These are phyloP conservation scores for Callimorpha dominula DNA, from an alignment of 2,888 invertebrate species.

Conservation along the genomic window DNA sequence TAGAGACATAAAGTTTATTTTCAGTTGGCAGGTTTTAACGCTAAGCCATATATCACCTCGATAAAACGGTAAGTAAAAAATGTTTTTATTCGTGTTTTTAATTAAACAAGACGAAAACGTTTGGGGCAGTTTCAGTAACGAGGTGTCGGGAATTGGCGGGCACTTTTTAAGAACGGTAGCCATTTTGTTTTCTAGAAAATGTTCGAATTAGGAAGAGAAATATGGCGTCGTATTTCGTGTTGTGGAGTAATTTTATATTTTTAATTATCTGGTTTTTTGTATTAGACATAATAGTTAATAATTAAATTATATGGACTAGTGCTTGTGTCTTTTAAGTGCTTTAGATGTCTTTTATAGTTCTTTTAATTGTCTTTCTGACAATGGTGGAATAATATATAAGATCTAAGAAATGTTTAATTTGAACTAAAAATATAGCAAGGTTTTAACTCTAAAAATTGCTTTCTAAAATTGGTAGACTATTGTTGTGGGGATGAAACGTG, in stretches of 20 bases:
- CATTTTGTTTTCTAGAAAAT: slow-evolving; percentile 32
- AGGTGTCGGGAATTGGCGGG: slow-evolving; percentile 57
- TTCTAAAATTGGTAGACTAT: too few species aligned
- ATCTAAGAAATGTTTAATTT: too few species aligned
- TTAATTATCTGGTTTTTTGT: slow-evolving; percentile 8
- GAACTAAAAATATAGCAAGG: too few species aligned
- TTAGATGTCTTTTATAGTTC: neutral
- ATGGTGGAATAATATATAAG: neutral
- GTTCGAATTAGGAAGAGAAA: slow-evolving; percentile 24
- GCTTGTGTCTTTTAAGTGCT: neutral
- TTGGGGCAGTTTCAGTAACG: slow-evolving; percentile 74
- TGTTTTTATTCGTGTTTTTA: slow-evolving; percentile 85
- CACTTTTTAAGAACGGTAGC: slow-evolving; percentile 42
- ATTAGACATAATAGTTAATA: neutral
- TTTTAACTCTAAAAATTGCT: too few species aligned
- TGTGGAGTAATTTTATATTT: slow-evolving; percentile 1
- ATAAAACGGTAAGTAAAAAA: slow-evolving; percentile 75
- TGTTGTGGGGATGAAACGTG: too few species aligned
- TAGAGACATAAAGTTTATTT: slow-evolving; percentile 47
- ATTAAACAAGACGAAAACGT: slow-evolving; percentile 79
- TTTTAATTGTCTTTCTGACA: neutral
- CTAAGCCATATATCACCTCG: slow-evolving; percentile 76
- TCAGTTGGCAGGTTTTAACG: slow-evolving; percentile 51
- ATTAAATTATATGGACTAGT: neutral
- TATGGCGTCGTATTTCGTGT: slow-evolving; percentile 5